A percentile compares a stretch with the other conserved stretches of the same genome.
Evolutionary conservation across 2,888 invertebrate species (phyloP).

Genomic region (Drosophila pseudotakahashii): DNA sequence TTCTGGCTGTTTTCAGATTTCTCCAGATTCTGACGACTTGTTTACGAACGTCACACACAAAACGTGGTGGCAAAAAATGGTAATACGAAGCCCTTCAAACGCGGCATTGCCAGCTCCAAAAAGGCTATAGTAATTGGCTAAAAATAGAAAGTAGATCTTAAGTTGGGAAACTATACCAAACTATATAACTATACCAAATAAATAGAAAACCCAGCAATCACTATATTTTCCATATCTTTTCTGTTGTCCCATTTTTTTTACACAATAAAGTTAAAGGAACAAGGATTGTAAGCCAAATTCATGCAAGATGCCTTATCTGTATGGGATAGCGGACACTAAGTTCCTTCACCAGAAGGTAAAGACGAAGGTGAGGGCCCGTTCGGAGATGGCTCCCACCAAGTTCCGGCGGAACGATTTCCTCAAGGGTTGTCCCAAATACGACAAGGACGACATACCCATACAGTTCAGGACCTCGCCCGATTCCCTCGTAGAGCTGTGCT

Average conservation of each 20-base stretch:
- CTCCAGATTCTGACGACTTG: slow-evolving; percentile 52
- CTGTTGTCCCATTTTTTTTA: slow-evolving; percentile 1
- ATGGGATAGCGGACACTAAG: slow-evolving; percentile 70
- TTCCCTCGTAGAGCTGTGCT: slow-evolving; percentile 83
- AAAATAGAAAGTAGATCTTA: background rate
- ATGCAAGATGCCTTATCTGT: slow-evolving; percentile 62
- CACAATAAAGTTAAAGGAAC: background rate
- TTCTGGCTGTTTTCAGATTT: slow-evolving; percentile 40
- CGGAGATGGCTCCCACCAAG: slow-evolving; percentile 23
- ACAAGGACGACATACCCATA: slow-evolving; percentile 65
- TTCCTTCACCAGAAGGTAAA: slow-evolving; percentile 26
- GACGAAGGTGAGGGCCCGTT: background rate
- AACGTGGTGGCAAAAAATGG: slow-evolving; percentile 26
- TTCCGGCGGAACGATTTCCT: slow-evolving; percentile 41
- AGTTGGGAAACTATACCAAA: no score
- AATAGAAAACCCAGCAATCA: background rate
- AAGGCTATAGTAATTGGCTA: background rate
- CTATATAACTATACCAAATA: no score
- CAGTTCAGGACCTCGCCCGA: slow-evolving; percentile 82
- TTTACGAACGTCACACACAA: slow-evolving; percentile 55
- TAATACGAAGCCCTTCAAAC: slow-evolving; percentile 34
- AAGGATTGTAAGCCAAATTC: slow-evolving; percentile 15
- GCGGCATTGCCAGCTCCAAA: slow-evolving; percentile 7
- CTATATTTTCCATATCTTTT: background rate
- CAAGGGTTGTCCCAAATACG: slow-evolving; percentile 39